A percentile compares a stretch with the other conserved stretches of the same genome.
Evolutionary conservation across 64 coral and sea anemone species (phyloP).

Genomic region (Orbicella faveolata): DNA sequence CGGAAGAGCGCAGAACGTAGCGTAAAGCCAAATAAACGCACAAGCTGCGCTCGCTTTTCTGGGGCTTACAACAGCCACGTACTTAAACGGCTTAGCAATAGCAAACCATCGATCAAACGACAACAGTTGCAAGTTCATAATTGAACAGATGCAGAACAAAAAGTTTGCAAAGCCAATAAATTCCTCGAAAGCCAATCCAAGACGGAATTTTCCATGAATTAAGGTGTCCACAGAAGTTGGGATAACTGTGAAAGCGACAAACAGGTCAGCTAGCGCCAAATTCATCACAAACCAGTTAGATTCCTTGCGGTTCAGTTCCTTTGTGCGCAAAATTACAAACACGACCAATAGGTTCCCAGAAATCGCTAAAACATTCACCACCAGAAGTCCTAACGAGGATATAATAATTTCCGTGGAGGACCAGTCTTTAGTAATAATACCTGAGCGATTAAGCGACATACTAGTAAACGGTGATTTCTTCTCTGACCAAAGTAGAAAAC

Average conservation of each 20-base stretch:
- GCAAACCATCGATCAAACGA: constrained; percentile 72
- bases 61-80: constrained; percentile 32
- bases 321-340: constrained; percentile 32
- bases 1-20: constrained; percentile 34
- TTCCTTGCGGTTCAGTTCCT: constrained; percentile 50
- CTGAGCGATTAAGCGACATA: not conserved
- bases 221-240: constrained; percentile 44
- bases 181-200: constrained; percentile 13
- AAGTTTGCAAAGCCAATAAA: constrained; percentile 64
- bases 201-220: not conserved
- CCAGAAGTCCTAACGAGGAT: constrained; percentile 5
- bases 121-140: constrained; percentile 55
- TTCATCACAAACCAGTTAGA: constrained; percentile 60
- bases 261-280: constrained; percentile 47
- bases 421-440: constrained; percentile 30
- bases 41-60: constrained; percentile 19
- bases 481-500: not conserved
- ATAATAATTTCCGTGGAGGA: not conserved
- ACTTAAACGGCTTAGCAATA: constrained; percentile 50
- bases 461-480: not conserved
- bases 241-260: constrained; percentile 42
- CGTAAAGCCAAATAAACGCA: constrained; percentile 43
- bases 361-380: constrained; percentile 18
- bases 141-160: constrained; percentile 68
- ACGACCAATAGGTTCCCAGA: constrained; percentile 57